A percentile compares a stretch with the other conserved stretches of the same genome.
Conservation (phyloP, 2,888 invertebrate species). For the Saturnia japonica region DNA sequence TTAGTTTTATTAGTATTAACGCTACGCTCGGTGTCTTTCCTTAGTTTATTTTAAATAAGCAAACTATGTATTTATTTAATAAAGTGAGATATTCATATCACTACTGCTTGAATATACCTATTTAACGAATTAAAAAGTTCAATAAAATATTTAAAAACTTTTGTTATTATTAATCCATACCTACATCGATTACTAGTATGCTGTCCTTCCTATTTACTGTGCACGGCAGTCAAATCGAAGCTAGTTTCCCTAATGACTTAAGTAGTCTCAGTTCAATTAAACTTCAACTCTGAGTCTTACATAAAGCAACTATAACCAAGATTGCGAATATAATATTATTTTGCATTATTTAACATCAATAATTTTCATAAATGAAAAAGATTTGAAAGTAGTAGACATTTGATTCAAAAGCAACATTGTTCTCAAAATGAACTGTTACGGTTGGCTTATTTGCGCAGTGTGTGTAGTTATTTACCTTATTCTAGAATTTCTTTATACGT, state of each 20-base stretch:
- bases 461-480: background rate
- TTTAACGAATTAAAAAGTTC: background rate
- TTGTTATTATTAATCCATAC: background rate
- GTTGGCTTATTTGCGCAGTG: background rate
- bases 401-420: too few relatives aligned
- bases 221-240: background rate
- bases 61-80: background rate
- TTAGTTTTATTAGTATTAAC: too few relatives aligned
- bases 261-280: conserved; percentile 2
- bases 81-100: background rate
- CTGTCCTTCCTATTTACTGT: background rate
- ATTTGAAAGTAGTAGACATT: too few relatives aligned
- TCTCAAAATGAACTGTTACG: background rate
- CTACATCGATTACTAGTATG: background rate
- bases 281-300: background rate
- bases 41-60: background rate
- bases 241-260: background rate
- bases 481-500: too few relatives aligned
- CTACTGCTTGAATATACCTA: background rate
- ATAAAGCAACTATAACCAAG: background rate
- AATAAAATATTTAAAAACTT: background rate
- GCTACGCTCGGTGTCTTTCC: too few relatives aligned
- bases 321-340: conserved; percentile 8
- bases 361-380: background rate
- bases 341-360: background rate